A percentile compares a stretch with the other conserved stretches of the same genome.
These are phyloP conservation scores for Chloroceryle aenea DNA, from an alignment of 2,113 vertebrate species.

Conservation along the genomic window DNA sequence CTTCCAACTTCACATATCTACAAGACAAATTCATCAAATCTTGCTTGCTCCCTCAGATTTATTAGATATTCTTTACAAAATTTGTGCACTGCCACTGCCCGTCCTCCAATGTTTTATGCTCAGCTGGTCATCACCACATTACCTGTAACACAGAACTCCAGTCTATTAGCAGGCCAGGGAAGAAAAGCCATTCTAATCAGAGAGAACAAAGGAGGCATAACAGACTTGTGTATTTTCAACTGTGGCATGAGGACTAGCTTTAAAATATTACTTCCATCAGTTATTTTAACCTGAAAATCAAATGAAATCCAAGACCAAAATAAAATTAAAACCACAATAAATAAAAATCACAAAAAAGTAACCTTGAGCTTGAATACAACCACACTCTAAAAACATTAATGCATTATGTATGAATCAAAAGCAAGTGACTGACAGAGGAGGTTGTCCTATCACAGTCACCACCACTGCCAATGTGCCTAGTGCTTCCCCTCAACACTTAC, in stretches of 20 bases:
- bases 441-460: not conserved
- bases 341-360: not conserved
- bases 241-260: not conserved
- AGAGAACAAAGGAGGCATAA: not conserved
- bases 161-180: not conserved
- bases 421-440: not conserved
- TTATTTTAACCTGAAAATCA: not conserved
- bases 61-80: not conserved
- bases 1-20: not conserved
- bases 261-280: not conserved
- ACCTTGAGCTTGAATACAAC: not conserved
- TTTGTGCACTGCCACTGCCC: not conserved
- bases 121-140: not conserved
- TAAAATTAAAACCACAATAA: not conserved
- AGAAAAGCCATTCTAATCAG: slow-evolving; percentile 4
- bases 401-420: not conserved
- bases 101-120: not conserved
- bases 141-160: not conserved
- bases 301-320: not conserved
- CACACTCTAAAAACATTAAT: not conserved
- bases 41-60: not conserved
- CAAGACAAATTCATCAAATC: slow-evolving; percentile 1
- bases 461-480: not conserved
- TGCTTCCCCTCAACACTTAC: not conserved
- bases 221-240: not conserved